Evolutionary conservation across 2,888 invertebrate genomes (phyloP).

Genomic region (Megamerina dolium): DNA sequence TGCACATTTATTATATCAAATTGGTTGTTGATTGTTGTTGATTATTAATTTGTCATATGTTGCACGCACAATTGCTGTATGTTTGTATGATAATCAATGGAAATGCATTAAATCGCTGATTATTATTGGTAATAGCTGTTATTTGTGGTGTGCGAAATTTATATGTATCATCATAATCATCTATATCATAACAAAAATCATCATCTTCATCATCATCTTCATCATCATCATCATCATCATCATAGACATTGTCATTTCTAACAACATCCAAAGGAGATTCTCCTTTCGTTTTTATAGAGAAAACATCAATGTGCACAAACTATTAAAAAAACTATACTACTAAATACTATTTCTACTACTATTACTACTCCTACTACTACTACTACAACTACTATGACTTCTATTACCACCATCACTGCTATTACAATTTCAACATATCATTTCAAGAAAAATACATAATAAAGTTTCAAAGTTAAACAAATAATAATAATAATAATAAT

Average conservation of each 20-base stretch:
- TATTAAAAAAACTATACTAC: constrained; percentile 12
- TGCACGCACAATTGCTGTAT: too few relatives aligned
- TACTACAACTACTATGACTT: constrained; percentile 4
- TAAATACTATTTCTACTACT: constrained; percentile 7
- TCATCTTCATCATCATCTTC: neutral
- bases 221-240: neutral
- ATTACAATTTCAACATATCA: neutral
- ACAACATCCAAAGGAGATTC: neutral
- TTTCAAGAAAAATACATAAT: too few relatives aligned
- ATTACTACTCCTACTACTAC: constrained; percentile 5
- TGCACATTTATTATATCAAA: too few relatives aligned
- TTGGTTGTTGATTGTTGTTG: neutral
- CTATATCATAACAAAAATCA: neutral
- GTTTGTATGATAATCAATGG: too few relatives aligned
- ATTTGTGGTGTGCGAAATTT: neutral
- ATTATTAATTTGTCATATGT: neutral
- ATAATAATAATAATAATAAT: too few relatives aligned
- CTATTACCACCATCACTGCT: neutral
- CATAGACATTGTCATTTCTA: neutral
- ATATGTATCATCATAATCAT: too few relatives aligned
- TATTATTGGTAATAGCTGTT: too few relatives aligned
- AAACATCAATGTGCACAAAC: too few relatives aligned
- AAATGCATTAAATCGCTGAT: too few relatives aligned
- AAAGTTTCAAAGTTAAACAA: too few relatives aligned
- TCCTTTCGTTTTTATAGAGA: too few relatives aligned